Evolutionary conservation across 2,113 vertebrate species (phyloP), one percentile per base, ranked within the genome.

Genomic region (Trichomycterus rosablanca): DNA sequence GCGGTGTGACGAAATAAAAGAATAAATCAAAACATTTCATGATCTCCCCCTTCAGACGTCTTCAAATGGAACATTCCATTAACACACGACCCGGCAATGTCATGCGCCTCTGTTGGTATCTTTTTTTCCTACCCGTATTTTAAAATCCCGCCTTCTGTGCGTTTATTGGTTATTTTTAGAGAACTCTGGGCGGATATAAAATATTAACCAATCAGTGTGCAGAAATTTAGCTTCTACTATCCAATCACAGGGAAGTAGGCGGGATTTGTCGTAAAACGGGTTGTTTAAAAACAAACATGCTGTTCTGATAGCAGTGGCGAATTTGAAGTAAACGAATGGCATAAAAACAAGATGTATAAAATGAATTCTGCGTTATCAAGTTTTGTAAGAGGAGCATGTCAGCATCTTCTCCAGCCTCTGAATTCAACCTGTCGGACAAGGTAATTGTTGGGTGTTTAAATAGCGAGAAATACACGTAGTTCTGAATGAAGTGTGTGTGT

Each of bases 31-130:
- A n/a, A n/a, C n/a, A n/a, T n/a, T n/a, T n/a, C n/a, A n/a, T n/a
- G n/a, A 22, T 9, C 18, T 2, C 12, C 12, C 40, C 69, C 69
- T 32, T 48, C n/a, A 20, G 10, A 28, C 24, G 22, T 14, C 2
- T 30, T 2, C 11, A 2, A 34, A 63, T 51, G 34, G 44, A 5
- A 5, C 12, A 15, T 42, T 69, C 75, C 24, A 14, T 7, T 32
- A 22, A 15, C 18, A 50, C 15, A 23, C 43, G 57, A 51, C 30
- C 20, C n/a, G 6, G 73, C 78, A 84, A 86, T 81, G 84, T 84
- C 84, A 83, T 77, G 62, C 11, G 3, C 35, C 9, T 11, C 9
- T 24, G 10, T 34, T 40, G 20, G 26, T 30, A 7, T 30, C 26
- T 4, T 7, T 30, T 30, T 34, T 20, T 59, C 26, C 56, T 8